Percentiles rank a stretch among this genome's conserved stretches.
These are phyloP conservation scores for Lytechinus pictus DNA, from an alignment of 35 echinoderm and acorn worm genomes.

Conservation along the genomic window DNA sequence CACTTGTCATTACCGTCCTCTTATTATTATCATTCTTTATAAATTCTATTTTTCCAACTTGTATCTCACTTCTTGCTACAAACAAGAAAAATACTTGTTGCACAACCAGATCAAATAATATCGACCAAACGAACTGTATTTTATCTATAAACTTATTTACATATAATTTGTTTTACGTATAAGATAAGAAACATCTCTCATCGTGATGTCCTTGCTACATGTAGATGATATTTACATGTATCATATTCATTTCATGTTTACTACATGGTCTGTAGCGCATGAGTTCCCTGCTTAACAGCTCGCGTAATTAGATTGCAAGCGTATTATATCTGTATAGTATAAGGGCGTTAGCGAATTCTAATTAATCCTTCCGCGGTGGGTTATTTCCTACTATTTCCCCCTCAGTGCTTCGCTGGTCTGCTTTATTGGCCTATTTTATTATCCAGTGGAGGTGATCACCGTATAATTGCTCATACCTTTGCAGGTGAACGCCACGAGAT, in stretches of 20 bases:
- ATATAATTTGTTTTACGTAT: too few species aligned
- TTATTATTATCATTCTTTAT: neutral
- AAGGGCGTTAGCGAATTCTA: neutral
- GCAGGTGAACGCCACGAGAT: conserved; percentile 6
- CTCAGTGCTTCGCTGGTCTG: neutral
- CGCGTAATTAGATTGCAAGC: neutral
- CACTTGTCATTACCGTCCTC: too few species aligned
- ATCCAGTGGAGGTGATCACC: neutral
- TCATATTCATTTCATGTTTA: neutral
- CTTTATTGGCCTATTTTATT: conserved; percentile 7
- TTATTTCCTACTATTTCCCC: neutral
- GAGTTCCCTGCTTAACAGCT: neutral
- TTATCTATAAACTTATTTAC: too few species aligned
- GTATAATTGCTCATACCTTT: conserved; percentile 5
- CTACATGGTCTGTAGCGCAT: neutral
- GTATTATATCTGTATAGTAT: neutral
- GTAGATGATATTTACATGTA: neutral
- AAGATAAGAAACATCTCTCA: too few species aligned
- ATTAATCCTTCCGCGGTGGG: conserved; percentile 27
- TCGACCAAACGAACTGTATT: too few species aligned
- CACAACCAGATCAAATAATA: too few species aligned
- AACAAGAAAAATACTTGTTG: too few species aligned
- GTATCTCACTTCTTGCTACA: neutral
- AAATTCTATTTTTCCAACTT: neutral
- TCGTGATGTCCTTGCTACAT: neutral